A percentile compares a stretch with the other conserved stretches of the same genome.
phyloP scores from a whole-genome alignment of 2,113 vertebrate genomes.

The Cryptotis parvus region DNA sequence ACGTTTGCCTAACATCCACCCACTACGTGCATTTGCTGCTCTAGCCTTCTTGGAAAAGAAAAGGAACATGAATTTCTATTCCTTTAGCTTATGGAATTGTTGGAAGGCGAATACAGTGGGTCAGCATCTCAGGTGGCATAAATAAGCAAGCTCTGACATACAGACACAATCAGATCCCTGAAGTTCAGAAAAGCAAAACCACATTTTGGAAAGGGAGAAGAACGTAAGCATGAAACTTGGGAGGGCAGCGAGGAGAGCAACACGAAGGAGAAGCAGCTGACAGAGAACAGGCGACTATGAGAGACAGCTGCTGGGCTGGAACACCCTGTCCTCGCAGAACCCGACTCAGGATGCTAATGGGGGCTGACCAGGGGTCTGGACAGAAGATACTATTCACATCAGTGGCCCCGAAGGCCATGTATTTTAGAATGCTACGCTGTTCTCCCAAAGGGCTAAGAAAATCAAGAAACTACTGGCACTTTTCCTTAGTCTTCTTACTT shows the following conservation, averaged over 20 bases:
- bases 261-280: neutral
- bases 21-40: constrained; percentile 23
- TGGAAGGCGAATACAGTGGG: neutral
- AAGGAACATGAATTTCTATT: constrained; percentile 44
- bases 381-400: neutral
- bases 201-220: neutral
- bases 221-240: neutral
- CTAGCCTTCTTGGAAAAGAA: neutral
- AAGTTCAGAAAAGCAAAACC: neutral
- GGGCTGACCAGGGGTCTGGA: no score
- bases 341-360: no score
- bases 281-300: constrained; percentile 34
- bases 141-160: neutral
- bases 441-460: constrained; percentile 17
- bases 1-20: constrained; percentile 51
- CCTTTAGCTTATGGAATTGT: constrained; percentile 12
- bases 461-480: constrained; percentile 41
- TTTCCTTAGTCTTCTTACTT: neutral
- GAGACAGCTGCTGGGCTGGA: constrained; percentile 47
- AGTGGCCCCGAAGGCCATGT: neutral
- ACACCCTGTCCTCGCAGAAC: constrained; percentile 35
- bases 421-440: constrained; percentile 15
- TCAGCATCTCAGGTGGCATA: neutral
- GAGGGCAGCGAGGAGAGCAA: neutral
- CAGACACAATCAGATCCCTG: neutral